Conservation (phyloP, 1,140 invertebrate genomes). For the Lycorma delicatula region DNA sequence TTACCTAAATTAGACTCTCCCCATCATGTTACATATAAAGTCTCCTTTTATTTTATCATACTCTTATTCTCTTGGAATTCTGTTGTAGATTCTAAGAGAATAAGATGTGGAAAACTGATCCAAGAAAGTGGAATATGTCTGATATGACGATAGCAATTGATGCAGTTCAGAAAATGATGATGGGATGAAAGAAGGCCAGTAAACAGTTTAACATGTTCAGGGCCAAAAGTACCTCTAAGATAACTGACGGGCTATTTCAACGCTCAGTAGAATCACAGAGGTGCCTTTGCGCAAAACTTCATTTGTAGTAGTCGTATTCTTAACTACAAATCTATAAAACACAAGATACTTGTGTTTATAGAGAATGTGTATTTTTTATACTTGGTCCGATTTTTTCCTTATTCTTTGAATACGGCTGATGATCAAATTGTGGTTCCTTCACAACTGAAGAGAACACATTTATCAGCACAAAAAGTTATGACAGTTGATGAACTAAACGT, state of each 20-base stretch:
- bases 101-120: neutral
- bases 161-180: neutral
- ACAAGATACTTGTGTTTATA: neutral
- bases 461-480: too few relatives aligned
- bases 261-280: neutral
- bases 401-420: too few relatives aligned
- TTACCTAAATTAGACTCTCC: neutral
- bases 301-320: too few relatives aligned
- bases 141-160: neutral
- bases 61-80: neutral
- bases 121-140: neutral
- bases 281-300: neutral
- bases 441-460: too few relatives aligned
- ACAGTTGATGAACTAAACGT: too few relatives aligned
- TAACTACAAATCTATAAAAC: neutral
- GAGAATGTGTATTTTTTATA: neutral
- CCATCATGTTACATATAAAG: neutral
- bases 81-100: neutral
- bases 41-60: neutral
- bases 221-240: neutral
- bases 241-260: neutral
- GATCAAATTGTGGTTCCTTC: too few relatives aligned
- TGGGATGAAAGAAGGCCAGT: neutral
- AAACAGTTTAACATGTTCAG: neutral
- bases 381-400: too few relatives aligned